Conservation (phyloP, 2,113 vertebrate species). For the Varanus salvator region DNA sequence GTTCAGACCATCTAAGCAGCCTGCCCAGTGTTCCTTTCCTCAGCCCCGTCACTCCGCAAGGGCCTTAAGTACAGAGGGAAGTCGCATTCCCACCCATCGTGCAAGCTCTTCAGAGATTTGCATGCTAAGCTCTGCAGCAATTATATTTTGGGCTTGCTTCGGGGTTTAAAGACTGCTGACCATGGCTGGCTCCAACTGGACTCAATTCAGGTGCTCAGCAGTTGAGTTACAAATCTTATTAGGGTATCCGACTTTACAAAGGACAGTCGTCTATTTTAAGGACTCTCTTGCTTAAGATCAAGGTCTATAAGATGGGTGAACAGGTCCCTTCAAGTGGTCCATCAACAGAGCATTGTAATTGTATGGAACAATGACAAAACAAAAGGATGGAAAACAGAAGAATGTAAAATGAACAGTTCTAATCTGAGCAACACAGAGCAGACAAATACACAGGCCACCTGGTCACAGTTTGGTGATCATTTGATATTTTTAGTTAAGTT, state of each 20-base stretch:
- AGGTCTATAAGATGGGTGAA: background rate
- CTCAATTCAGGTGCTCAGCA: background rate
- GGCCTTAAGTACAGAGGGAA: background rate
- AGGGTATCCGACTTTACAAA: background rate
- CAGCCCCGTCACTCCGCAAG: background rate
- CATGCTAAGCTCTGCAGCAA: background rate
- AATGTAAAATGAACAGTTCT: too few species aligned
- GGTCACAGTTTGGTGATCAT: too few species aligned
- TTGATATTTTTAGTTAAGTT: too few species aligned
- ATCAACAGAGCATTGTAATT: background rate
- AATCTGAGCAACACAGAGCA: too few species aligned
- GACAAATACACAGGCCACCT: background rate
- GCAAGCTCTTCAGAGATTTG: too few species aligned
- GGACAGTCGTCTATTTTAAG: background rate
- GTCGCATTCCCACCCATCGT: background rate
- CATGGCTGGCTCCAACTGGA: background rate
- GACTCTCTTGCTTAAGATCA: too few species aligned
- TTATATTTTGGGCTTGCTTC: background rate
- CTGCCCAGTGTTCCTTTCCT: too few species aligned
- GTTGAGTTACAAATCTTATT: background rate
- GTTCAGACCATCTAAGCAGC: too few species aligned
- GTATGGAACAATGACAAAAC: too few species aligned
- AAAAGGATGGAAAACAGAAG: too few species aligned
- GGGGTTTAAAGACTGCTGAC: background rate
- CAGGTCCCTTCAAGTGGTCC: background rate